Percentiles rank a stretch among this genome's conserved stretches.
Conservation (phyloP, 2,797 vertebrate species). For the Acanthurus lineatus region DNA sequence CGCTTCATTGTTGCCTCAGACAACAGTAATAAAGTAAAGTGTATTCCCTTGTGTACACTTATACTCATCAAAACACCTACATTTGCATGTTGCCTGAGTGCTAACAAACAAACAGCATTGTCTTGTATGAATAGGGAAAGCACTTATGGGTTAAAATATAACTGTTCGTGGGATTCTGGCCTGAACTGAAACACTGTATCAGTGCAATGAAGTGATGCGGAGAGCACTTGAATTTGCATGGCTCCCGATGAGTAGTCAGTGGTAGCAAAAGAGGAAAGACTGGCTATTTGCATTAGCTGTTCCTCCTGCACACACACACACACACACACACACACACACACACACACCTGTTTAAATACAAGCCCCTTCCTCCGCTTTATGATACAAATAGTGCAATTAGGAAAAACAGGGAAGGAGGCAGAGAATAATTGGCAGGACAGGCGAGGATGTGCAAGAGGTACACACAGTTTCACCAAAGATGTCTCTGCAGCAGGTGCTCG, state of each 20-base stretch:
- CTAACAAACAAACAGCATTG: slow-evolving; percentile 43
- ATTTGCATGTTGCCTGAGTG: slow-evolving; percentile 18
- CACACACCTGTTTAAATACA: slow-evolving; percentile 66
- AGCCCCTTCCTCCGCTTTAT: slow-evolving; percentile 45
- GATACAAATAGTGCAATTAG: slow-evolving; percentile 64
- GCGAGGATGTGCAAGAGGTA: slow-evolving; percentile 38
- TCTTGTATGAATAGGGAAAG: slow-evolving; percentile 32
- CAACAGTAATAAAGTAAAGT: slow-evolving; percentile 10
- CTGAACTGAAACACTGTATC: slow-evolving; percentile 61
- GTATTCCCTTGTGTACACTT: neutral
- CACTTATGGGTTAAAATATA: slow-evolving; percentile 57
- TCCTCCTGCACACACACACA: slow-evolving; percentile 58
- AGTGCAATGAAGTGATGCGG: slow-evolving; percentile 50
- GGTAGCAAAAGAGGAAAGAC: slow-evolving; percentile 67
- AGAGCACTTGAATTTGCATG: slow-evolving; percentile 81
- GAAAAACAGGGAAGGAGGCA: slow-evolving; percentile 45
- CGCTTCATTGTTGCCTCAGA: neutral
- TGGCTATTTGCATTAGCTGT: slow-evolving; percentile 82
- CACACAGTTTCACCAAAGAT: slow-evolving; percentile 7
- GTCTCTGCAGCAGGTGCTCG: slow-evolving; percentile 37
- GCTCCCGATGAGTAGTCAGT: slow-evolving; percentile 63
- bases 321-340: slow-evolving; percentile 38
- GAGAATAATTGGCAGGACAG: slow-evolving; percentile 37
- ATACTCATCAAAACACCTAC: slow-evolving; percentile 21
- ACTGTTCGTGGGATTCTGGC: slow-evolving; percentile 44